Percentiles rank a stretch among this genome's conserved stretches.
Conservation (phyloP, 2,797 vertebrate species). For the Etheostoma nigrum region DNA sequence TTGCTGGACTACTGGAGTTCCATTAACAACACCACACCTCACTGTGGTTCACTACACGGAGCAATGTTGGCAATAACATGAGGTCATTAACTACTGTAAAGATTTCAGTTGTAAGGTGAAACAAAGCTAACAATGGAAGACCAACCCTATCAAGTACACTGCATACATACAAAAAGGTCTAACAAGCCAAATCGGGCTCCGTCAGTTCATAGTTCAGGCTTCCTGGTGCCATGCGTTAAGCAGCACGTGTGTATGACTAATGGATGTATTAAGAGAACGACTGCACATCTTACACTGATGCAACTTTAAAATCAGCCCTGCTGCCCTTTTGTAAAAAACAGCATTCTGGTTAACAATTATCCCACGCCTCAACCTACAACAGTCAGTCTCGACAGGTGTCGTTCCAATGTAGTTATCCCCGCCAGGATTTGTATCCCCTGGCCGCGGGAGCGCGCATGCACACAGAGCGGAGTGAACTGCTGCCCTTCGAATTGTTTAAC, state of each 20-base stretch:
- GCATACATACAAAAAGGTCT: not conserved
- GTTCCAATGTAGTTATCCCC: no score
- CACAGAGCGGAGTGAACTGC: no score
- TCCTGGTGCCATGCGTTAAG: not conserved
- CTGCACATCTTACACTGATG: not conserved
- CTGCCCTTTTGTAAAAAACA: conserved; percentile 38
- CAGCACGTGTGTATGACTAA: not conserved
- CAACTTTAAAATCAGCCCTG: not conserved
- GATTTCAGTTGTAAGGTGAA: not conserved
- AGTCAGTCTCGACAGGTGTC: no score
- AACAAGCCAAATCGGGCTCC: not conserved
- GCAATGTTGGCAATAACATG: not conserved
- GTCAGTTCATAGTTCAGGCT: not conserved
- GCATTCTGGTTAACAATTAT: no score
- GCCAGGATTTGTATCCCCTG: no score
- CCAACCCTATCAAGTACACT: not conserved
- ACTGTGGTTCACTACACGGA: not conserved
- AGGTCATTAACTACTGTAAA: not conserved
- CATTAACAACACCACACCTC: no score
- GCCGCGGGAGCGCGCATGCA: no score
- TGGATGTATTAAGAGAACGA: not conserved
- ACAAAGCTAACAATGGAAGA: not conserved
- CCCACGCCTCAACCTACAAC: no score
- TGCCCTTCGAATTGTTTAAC: no score
- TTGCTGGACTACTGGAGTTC: not conserved